phyloP scores from a whole-genome alignment of 2,797 vertebrate genomes.

The Etheostoma nigrum region DNA sequence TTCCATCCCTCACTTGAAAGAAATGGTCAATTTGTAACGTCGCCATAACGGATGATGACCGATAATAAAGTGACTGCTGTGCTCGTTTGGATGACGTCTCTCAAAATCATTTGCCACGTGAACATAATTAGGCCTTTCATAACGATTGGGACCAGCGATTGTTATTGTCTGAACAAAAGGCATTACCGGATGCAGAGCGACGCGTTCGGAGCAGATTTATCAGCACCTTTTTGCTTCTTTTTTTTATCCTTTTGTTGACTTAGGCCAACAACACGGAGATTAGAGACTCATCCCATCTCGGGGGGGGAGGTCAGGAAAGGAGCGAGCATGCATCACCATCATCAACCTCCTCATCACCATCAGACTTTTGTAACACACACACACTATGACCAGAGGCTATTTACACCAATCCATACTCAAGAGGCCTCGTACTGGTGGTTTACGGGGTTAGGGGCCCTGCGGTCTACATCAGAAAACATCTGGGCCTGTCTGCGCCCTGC shows the following conservation, averaged over 20 bases:
- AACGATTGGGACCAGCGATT: constrained; percentile 32
- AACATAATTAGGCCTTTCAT: constrained; percentile 57
- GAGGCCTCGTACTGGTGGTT: constrained; percentile 36
- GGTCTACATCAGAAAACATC: constrained; percentile 23
- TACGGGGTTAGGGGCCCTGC: constrained; percentile 56
- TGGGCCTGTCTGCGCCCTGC: not conserved
- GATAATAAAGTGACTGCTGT: constrained; percentile 44
- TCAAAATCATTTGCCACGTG: constrained; percentile 30
- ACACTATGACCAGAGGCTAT: constrained; percentile 51
- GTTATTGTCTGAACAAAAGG: constrained; percentile 35
- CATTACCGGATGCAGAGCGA: constrained; percentile 27
- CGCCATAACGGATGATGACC: constrained; percentile 55
- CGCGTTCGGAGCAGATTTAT: constrained; percentile 28
- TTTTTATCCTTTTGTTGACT: constrained; percentile 28
- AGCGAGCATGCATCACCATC: constrained; percentile 56
- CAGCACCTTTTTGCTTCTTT: not conserved
- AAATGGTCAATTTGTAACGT: constrained; percentile 54
- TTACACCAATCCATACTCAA: constrained; percentile 33
- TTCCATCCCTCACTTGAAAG: constrained; percentile 23
- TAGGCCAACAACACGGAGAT: constrained; percentile 26
- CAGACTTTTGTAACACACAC: constrained; percentile 36
- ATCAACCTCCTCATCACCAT: constrained; percentile 42
- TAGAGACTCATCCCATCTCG: constrained; percentile 32
- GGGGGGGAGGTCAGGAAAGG: constrained; percentile 55
- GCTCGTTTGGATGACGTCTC: constrained; percentile 41